These are phyloP conservation scores for Digitonthophagus gazella DNA, from an alignment of 2,888 invertebrate genomes.

Conservation along the genomic window DNA sequence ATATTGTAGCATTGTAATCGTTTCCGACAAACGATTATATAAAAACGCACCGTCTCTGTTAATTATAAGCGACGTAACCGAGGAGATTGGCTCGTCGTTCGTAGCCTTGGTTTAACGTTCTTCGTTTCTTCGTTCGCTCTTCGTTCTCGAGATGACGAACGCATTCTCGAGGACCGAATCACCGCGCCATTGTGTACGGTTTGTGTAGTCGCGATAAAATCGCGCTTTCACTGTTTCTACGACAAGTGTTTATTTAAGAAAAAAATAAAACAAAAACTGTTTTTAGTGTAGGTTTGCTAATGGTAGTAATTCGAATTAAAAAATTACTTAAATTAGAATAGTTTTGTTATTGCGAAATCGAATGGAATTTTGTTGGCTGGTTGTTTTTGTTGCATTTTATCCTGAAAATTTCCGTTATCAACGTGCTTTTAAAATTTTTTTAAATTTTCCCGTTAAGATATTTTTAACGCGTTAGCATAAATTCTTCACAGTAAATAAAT, in stretches of 20 bases:
- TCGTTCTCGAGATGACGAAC: neutral
- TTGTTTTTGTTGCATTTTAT: too few species aligned
- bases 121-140: neutral
- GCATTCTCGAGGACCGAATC: neutral
- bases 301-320: neutral
- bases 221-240: neutral
- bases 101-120: neutral
- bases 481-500: too few species aligned
- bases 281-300: neutral
- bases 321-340: too few species aligned
- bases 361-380: too few species aligned
- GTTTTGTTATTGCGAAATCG: too few species aligned
- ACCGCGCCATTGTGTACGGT: neutral
- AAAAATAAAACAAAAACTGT: neutral
- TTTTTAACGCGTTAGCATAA: too few species aligned
- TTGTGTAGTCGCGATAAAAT: neutral
- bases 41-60: neutral
- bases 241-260: neutral
- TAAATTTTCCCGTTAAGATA: too few species aligned
- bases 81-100: neutral
- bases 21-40: neutral
- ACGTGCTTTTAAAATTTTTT: too few species aligned
- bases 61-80: neutral
- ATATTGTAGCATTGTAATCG: neutral
- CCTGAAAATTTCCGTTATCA: too few species aligned